phyloP scores from a whole-genome alignment of 2,888 invertebrate species.

The Erebia aethiops region DNA sequence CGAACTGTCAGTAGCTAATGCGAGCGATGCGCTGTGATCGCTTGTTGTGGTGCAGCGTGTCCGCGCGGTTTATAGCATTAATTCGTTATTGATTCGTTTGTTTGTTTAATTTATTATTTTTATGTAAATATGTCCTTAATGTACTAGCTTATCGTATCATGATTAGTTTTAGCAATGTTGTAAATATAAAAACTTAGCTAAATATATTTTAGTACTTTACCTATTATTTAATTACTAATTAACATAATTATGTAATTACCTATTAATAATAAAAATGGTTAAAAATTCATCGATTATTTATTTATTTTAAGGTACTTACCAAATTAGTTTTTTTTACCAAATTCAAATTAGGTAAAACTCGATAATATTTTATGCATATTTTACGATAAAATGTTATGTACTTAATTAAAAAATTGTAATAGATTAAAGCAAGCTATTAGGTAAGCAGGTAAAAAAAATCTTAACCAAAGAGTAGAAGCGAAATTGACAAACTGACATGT shows the following conservation, averaged over 20 bases:
- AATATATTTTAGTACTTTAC: too few relatives aligned
- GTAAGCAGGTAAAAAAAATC: constrained; percentile 16
- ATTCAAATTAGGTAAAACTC: too few relatives aligned
- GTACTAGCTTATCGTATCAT: not conserved
- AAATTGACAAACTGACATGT: constrained; percentile 76
- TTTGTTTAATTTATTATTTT: constrained; percentile 64
- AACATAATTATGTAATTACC: too few relatives aligned
- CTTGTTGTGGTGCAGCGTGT: constrained; percentile 74
- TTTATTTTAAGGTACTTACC: too few relatives aligned
- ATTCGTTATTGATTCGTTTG: constrained; percentile 82
- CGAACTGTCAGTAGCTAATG: constrained; percentile 80
- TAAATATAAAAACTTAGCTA: too few relatives aligned
- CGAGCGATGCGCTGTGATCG: constrained; percentile 79
- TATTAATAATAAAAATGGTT: not conserved
- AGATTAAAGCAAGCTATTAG: too few relatives aligned
- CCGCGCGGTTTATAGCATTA: constrained; percentile 78
- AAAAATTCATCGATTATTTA: too few relatives aligned
- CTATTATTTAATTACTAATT: too few relatives aligned
- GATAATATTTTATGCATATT: too few relatives aligned
- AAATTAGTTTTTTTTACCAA: too few relatives aligned
- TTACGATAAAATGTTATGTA: too few relatives aligned
- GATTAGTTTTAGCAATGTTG: not conserved
- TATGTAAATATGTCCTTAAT: not conserved
- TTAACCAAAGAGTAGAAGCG: constrained; percentile 65
- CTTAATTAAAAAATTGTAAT: too few relatives aligned